phyloP scores from a whole-genome alignment of 2,888 invertebrate genomes.

The Mesodorylaimus sp. region DNA sequence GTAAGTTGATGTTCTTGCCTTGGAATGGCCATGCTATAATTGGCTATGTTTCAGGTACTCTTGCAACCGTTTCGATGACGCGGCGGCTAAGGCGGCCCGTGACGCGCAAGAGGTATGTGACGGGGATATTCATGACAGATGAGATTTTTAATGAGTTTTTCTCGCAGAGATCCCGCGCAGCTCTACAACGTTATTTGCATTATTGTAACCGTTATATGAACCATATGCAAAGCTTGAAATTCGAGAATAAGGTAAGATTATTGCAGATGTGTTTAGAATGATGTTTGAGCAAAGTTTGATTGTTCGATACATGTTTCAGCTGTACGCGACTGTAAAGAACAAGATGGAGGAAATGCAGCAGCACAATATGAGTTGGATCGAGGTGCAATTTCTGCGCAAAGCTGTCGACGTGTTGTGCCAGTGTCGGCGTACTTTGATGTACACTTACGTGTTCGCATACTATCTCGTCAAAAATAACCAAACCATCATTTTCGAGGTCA shows the following conservation, averaged over 20 bases:
- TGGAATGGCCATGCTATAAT: too few species aligned
- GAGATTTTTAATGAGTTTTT: not conserved
- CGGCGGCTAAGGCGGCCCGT: slow-evolving; percentile 81
- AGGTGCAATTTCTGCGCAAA: slow-evolving; percentile 93
- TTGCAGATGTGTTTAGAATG: too few species aligned
- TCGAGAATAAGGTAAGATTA: slow-evolving; percentile 69
- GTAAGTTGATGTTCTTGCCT: too few species aligned
- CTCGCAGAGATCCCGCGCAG: slow-evolving; percentile 55
- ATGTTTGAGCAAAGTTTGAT: too few species aligned
- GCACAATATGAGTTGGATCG: slow-evolving; percentile 98
- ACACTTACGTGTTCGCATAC: slow-evolving; percentile 97
- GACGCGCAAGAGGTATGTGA: slow-evolving; percentile 64
- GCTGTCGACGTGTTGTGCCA: slow-evolving; percentile 56
- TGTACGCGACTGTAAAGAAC: slow-evolving; percentile 80
- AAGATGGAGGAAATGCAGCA: slow-evolving; percentile 99
- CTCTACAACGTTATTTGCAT: slow-evolving; percentile 85
- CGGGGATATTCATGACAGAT: too few species aligned
- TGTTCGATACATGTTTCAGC: slow-evolving; percentile 35
- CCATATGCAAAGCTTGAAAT: slow-evolving; percentile 92
- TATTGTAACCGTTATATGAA: slow-evolving; percentile 99
- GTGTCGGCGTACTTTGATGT: slow-evolving; percentile 93
- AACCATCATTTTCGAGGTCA: slow-evolving; percentile 79
- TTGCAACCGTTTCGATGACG: slow-evolving; percentile 86
- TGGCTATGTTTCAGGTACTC: too few species aligned
- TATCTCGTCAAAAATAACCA: slow-evolving; percentile 95